A percentile compares a stretch with the other conserved stretches of the same genome.
These are phyloP conservation scores for Nasonia giraulti DNA, from an alignment of 1,140 invertebrate species.

Conservation along the genomic window DNA sequence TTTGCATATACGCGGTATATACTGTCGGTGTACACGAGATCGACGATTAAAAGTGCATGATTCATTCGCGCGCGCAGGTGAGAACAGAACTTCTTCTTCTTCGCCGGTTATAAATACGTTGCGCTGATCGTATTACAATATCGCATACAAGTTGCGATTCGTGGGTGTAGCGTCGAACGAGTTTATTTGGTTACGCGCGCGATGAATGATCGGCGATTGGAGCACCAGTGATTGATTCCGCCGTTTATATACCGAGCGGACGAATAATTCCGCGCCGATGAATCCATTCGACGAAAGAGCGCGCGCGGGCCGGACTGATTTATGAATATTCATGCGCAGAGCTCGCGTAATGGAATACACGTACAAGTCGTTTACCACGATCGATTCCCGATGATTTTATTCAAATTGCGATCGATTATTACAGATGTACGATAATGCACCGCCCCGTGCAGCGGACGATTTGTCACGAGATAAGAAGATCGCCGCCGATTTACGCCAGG, in stretches of 20 bases:
- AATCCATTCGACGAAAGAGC: not conserved
- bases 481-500: not conserved
- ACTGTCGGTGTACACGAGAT: too few relatives aligned
- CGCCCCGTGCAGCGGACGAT: not conserved
- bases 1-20: not conserved
- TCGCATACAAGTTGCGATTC: not conserved
- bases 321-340: constrained; percentile 16
- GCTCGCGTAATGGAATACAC: not conserved
- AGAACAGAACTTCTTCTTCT: too few relatives aligned
- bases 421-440: not conserved
- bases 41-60: not conserved
- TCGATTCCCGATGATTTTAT: constrained; percentile 27
- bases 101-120: too few relatives aligned
- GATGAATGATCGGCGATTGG: constrained; percentile 23
- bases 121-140: too few relatives aligned
- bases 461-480: constrained; percentile 19
- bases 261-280: constrained; percentile 14
- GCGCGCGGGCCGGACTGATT: not conserved
- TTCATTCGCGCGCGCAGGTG: not conserved
- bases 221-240: constrained; percentile 14
- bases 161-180: not conserved
- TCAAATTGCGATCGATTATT: constrained; percentile 2
- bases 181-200: not conserved
- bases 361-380: not conserved
- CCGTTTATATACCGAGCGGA: not conserved